Conservation (phyloP, 2,888 invertebrate species). For the Drosophila anceps region DNA sequence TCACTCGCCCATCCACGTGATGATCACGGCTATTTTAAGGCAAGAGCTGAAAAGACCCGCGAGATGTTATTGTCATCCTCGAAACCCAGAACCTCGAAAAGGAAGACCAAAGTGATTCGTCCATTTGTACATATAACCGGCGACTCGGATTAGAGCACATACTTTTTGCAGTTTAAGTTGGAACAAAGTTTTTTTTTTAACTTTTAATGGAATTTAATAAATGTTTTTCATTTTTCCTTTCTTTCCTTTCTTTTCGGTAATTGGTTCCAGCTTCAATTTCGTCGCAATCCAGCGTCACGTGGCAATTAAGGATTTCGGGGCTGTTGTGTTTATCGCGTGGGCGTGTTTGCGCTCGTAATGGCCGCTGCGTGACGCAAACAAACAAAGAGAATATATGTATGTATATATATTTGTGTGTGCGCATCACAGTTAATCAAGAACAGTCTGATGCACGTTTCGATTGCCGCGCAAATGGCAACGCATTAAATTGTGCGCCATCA, state of each 20-base stretch:
- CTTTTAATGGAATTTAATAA: constrained; percentile 8
- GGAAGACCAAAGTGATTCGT: neutral
- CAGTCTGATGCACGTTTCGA: constrained; percentile 44
- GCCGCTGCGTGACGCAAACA: constrained; percentile 57
- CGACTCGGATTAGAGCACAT: constrained; percentile 32
- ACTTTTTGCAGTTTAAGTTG: neutral
- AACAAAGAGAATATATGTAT: neutral
- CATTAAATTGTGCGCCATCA: constrained; percentile 70
- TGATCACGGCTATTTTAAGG: constrained; percentile 16
- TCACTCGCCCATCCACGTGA: constrained; percentile 3
- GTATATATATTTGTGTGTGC: neutral
- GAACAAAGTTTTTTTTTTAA: neutral
- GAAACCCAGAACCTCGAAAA: neutral
- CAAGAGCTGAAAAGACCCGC: neutral
- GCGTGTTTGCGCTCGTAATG: constrained; percentile 65
- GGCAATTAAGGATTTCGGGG: constrained; percentile 43
- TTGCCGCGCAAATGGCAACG: constrained; percentile 53
- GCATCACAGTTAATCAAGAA: constrained; percentile 58
- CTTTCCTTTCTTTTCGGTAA: neutral
- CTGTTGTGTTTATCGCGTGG: constrained; percentile 44
- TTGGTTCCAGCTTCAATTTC: constrained; percentile 4
- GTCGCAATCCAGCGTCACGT: constrained; percentile 17
- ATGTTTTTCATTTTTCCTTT: constrained; percentile 1
- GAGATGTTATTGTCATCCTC: neutral
- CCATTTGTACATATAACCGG: constrained; percentile 41